These are phyloP conservation scores for Pseudoatta argentina DNA, from an alignment of 1,140 invertebrate species.

Conservation along the genomic window DNA sequence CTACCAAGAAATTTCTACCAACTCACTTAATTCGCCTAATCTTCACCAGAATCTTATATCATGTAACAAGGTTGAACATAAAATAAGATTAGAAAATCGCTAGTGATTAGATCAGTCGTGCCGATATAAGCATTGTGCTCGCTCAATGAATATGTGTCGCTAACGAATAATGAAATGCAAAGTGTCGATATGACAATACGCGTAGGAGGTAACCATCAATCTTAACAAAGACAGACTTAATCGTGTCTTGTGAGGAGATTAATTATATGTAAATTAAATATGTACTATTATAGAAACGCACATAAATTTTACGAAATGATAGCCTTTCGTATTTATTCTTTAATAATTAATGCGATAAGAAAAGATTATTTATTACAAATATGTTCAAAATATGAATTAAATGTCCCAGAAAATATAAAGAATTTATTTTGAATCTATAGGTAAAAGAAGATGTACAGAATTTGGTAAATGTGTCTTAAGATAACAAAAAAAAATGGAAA, in stretches of 20 bases:
- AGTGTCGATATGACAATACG: not conserved
- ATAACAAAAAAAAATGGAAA: not conserved
- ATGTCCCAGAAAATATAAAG: not conserved
- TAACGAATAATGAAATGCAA: slow-evolving; percentile 37
- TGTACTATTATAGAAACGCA: slow-evolving; percentile 17
- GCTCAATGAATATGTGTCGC: slow-evolving; percentile 43
- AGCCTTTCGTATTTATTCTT: slow-evolving; percentile 15
- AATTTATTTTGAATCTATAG: not conserved
- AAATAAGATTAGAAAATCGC: slow-evolving; percentile 36
- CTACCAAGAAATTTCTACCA: slow-evolving; percentile 2
- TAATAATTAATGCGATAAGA: not conserved
- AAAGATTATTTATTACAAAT: slow-evolving; percentile 27
- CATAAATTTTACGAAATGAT: not conserved
- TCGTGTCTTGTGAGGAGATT: not conserved
- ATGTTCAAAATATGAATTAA: not conserved
- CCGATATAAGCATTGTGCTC: not conserved
- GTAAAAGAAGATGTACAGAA: slow-evolving; percentile 1
- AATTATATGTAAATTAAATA: slow-evolving; percentile 41
- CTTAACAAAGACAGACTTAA: slow-evolving; percentile 1
- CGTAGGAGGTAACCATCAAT: not conserved
- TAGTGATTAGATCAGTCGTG: slow-evolving; percentile 36
- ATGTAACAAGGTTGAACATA: slow-evolving; percentile 33
- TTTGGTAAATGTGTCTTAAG: not conserved
- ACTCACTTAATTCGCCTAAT: slow-evolving; percentile 24
- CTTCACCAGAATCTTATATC: slow-evolving; percentile 10